Conservation (phyloP, 2,797 vertebrate species). For the Myioborus melanocephalus region DNA sequence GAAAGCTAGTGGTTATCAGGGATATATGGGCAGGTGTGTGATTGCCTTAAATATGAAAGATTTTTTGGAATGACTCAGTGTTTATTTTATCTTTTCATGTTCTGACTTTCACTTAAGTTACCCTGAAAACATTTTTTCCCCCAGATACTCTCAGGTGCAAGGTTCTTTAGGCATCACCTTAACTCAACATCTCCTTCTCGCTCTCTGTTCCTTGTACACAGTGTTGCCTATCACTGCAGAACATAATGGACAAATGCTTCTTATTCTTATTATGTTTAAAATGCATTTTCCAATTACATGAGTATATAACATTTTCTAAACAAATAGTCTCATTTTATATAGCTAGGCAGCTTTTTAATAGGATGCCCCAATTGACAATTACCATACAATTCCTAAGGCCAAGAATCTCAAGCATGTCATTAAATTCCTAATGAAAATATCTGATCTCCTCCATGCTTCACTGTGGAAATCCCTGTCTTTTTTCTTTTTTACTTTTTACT, state of each 20-base stretch:
- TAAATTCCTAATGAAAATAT: slow-evolving; percentile 26
- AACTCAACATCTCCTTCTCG: rapidly evolving
- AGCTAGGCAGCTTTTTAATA: slow-evolving; percentile 46
- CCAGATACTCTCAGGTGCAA: background rate
- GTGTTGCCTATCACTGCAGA: background rate
- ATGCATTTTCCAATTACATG: slow-evolving; percentile 22
- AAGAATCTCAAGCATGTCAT: background rate
- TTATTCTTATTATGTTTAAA: background rate
- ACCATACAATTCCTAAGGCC: background rate
- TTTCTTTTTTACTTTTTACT: background rate
- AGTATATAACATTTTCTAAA: slow-evolving; percentile 9
- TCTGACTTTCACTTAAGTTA: background rate
- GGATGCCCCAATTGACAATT: background rate
- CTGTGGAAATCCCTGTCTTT: background rate
- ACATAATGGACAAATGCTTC: background rate
- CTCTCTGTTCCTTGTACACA: background rate
- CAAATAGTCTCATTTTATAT: slow-evolving; percentile 36
- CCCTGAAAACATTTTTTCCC: background rate
- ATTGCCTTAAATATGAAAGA: background rate
- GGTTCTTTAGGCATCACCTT: background rate
- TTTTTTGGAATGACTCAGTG: background rate
- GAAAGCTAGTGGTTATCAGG: background rate
- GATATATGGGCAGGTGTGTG: background rate
- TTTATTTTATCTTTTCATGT: background rate
- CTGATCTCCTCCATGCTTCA: background rate